A percentile compares a stretch with the other conserved stretches of the same genome.
These are phyloP conservation scores for Pitangus sulphuratus DNA, from an alignment of 2,797 vertebrate genomes.

Conservation along the genomic window DNA sequence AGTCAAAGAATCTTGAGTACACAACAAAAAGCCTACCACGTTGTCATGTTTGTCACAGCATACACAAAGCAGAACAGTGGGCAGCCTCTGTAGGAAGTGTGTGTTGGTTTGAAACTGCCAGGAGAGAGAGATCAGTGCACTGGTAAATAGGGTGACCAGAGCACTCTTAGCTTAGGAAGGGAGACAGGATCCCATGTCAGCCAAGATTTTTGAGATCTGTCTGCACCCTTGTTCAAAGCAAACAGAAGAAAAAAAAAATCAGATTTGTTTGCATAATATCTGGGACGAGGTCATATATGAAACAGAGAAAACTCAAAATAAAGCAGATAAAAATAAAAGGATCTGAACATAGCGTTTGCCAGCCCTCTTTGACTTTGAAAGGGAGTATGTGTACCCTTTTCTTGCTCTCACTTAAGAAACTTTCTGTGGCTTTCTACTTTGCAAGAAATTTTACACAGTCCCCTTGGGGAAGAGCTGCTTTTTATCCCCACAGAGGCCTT, in stretches of 20 bases:
- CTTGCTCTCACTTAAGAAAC: background rate
- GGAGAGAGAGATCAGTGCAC: background rate
- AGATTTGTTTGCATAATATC: background rate
- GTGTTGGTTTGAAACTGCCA: background rate
- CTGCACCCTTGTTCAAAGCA: conserved; percentile 3
- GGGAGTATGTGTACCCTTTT: background rate
- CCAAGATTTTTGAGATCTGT: conserved; percentile 10
- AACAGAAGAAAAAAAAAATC: background rate
- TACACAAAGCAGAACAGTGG: background rate
- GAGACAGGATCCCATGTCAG: background rate
- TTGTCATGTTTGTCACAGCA: background rate
- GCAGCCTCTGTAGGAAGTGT: background rate
- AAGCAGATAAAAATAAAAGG: background rate
- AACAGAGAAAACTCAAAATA: background rate
- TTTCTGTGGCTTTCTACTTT: background rate
- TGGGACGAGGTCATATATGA: background rate
- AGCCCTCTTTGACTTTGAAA: background rate
- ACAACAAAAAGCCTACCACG: rapidly evolving
- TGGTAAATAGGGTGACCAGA: background rate
- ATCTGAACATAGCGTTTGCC: background rate
- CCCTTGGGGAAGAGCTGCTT: background rate
- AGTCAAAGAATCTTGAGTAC: background rate
- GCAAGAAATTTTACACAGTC: background rate
- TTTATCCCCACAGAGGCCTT: background rate
- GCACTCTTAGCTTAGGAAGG: background rate